phyloP scores from a whole-genome alignment of 1,140 invertebrate species.

The Procambarus clarkii region DNA sequence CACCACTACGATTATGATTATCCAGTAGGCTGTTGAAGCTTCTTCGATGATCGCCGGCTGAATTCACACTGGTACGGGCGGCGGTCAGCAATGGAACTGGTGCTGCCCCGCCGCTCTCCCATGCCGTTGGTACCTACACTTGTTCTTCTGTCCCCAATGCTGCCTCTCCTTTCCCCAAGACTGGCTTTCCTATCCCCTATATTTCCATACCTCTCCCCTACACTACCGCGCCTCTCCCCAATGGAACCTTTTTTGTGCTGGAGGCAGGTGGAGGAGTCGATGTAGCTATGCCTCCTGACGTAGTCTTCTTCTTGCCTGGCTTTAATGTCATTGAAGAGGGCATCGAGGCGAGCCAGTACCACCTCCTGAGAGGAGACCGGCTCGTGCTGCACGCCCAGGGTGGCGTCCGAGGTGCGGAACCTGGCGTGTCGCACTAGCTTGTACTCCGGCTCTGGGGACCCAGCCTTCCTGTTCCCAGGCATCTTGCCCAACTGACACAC shows the following conservation, averaged over 20 bases:
- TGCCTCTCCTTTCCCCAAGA: background rate
- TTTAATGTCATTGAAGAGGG: constrained; percentile 60
- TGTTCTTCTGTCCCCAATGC: background rate
- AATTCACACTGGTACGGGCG: constrained; percentile 73
- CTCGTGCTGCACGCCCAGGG: constrained; percentile 17
- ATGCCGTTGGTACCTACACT: background rate
- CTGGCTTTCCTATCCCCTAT: background rate
- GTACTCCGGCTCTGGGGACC: constrained; percentile 9
- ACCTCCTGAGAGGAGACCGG: constrained; percentile 22
- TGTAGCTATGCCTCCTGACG: constrained; percentile 48
- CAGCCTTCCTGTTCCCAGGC: constrained; percentile 33
- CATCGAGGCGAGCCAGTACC: constrained; percentile 34
- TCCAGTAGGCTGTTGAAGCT: constrained; percentile 16
- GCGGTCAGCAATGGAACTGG: constrained; percentile 7
- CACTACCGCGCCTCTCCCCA: constrained; percentile 58
- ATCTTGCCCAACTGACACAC: too few relatives aligned
- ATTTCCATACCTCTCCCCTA: background rate
- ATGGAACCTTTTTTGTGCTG: constrained; percentile 44
- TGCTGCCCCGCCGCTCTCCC: background rate
- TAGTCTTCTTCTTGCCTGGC: constrained; percentile 47
- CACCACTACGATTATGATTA: background rate
- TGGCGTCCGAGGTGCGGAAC: constrained; percentile 23
- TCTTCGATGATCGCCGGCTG: background rate
- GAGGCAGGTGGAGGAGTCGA: constrained; percentile 54
- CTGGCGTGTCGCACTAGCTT: constrained; percentile 9